These are phyloP conservation scores for Tiliacea citrago DNA, from an alignment of 2,888 invertebrate species.

Conservation along the genomic window DNA sequence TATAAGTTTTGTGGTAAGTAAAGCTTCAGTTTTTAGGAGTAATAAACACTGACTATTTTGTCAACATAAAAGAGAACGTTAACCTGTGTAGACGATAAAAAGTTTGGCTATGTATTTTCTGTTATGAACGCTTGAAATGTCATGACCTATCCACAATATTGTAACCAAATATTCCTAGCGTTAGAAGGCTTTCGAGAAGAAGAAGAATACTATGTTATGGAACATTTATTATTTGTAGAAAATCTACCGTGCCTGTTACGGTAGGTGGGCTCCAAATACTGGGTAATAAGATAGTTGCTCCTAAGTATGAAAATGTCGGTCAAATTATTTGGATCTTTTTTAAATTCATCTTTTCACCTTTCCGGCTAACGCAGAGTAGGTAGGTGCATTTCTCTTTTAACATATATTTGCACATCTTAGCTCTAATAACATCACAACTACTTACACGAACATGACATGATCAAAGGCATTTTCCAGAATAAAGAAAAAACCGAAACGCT, in stretches of 20 bases:
- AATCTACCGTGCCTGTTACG: background rate
- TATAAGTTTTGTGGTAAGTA: slow-evolving; percentile 12
- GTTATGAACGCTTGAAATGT: slow-evolving; percentile 5
- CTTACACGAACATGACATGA: background rate
- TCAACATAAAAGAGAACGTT: slow-evolving; percentile 3
- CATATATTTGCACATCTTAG: background rate
- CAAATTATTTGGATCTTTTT: background rate
- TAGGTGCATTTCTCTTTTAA: background rate
- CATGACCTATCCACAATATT: slow-evolving; percentile 12
- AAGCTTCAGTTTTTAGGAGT: slow-evolving; percentile 4
- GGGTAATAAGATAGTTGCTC: background rate
- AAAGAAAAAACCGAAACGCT: background rate
- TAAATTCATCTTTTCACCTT: background rate
- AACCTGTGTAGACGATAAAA: slow-evolving; percentile 14
- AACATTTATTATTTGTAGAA: slow-evolving; percentile 9
- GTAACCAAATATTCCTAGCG: slow-evolving; percentile 35
- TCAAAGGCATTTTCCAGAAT: background rate
- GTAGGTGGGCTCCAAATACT: background rate
- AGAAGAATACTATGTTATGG: background rate
- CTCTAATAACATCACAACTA: background rate
- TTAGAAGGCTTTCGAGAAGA: slow-evolving; percentile 27
- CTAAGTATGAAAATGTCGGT: background rate
- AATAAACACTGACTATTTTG: slow-evolving; percentile 9
- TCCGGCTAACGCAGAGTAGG: background rate
- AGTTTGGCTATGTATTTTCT: slow-evolving; percentile 3